Conservation (phyloP, 2,797 vertebrate genomes). For the Pangasius macronema region DNA sequence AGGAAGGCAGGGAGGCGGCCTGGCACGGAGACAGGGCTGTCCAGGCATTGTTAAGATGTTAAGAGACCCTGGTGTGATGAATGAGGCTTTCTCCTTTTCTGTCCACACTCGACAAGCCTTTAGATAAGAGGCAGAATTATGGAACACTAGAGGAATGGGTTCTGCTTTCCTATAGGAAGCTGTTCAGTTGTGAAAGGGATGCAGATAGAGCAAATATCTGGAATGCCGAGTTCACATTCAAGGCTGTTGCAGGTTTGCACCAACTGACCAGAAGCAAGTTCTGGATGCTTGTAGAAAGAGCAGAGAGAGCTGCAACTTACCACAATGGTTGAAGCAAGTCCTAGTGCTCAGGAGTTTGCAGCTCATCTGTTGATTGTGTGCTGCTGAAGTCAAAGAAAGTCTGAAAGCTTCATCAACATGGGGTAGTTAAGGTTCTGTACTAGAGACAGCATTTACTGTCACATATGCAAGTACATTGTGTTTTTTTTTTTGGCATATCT, state of each 20-base stretch:
- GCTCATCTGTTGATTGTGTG: background rate
- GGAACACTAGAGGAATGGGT: constrained; percentile 53
- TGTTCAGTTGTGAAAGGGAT: constrained; percentile 66
- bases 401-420: background rate
- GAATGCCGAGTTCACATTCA: background rate
- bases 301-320: background rate
- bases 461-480: background rate
- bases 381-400: background rate
- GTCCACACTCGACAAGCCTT: constrained; percentile 61
- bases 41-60: constrained; percentile 57
- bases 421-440: background rate
- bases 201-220: constrained; percentile 56
- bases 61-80: constrained; percentile 64
- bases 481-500: background rate
- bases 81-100: constrained; percentile 65
- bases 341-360: background rate
- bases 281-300: background rate
- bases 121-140: constrained; percentile 73
- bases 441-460: background rate
- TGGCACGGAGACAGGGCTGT: constrained; percentile 58
- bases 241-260: background rate
- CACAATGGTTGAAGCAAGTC: background rate
- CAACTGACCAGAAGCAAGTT: constrained; percentile 3
- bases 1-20: constrained; percentile 52
- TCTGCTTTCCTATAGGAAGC: constrained; percentile 61